phyloP scores from a whole-genome alignment of 2,113 vertebrate species.

The Seriola dumerili region DNA sequence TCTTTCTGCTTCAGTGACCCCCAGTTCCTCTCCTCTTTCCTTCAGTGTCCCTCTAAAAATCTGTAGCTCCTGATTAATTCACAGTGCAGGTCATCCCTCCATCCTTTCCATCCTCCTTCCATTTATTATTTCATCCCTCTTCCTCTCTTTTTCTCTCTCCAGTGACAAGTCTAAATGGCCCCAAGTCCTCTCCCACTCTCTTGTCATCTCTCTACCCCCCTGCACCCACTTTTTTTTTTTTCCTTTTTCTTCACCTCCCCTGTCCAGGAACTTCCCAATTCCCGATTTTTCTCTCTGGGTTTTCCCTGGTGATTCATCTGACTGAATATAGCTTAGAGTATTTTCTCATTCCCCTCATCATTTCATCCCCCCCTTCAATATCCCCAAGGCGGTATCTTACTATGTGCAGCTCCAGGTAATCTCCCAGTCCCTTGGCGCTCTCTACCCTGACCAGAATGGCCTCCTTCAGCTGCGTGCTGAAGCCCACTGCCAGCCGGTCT shows the following conservation, averaged over 20 bases:
- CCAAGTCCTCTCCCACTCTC: background rate
- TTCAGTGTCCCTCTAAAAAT: background rate
- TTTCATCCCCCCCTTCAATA: background rate
- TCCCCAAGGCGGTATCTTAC: constrained; percentile 81
- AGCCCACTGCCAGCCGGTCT: constrained; percentile 95
- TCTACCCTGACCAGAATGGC: constrained; percentile 93
- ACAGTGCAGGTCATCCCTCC: background rate
- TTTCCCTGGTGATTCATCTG: background rate
- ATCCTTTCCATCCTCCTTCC: background rate
- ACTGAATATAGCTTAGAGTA: background rate
- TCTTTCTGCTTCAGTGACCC: constrained; percentile 12
- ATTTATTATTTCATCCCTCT: background rate
- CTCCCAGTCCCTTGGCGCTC: constrained; percentile 92
- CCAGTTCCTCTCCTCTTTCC: background rate
- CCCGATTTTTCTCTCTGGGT: background rate
- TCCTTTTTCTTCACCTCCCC: background rate
- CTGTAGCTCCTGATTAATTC: too few species aligned
- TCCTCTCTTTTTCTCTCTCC: background rate
- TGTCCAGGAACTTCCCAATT: background rate
- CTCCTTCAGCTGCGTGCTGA: constrained; percentile 94
- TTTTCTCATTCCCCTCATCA: background rate
- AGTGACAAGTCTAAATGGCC: constrained; percentile 2
- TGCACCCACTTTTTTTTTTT: background rate
- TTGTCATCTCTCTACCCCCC: too few species aligned
- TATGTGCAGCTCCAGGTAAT: constrained; percentile 95